phyloP scores from a whole-genome alignment of 2,888 invertebrate genomes.

The Exocentrus adspersus region DNA sequence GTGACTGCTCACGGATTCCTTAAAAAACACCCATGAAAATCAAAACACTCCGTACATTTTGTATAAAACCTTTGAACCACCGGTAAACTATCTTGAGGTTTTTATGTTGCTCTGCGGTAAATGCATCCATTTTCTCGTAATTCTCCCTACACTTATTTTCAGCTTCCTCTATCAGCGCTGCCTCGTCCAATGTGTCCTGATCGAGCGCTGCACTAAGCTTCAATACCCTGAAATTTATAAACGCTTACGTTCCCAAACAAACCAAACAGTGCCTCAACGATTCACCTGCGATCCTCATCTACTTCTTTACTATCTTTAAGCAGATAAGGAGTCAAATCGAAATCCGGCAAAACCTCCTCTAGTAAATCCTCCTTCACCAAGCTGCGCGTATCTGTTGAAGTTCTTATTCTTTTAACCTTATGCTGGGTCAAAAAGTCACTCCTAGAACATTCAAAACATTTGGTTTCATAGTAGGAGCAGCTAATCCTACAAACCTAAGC shows the following conservation, averaged over 20 bases:
- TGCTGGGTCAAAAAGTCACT: slow-evolving; percentile 24
- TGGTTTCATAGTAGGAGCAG: background rate
- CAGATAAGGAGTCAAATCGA: slow-evolving; percentile 25
- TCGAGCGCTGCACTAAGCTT: background rate
- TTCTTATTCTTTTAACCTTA: too few relatives aligned
- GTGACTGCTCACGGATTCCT: too few relatives aligned
- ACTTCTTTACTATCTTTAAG: background rate
- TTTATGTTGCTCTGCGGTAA: background rate
- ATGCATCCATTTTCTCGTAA: background rate
- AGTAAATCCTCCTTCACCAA: slow-evolving; percentile 28
- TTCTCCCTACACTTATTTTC: background rate
- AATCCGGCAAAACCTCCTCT: slow-evolving; percentile 24
- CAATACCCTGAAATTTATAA: background rate
- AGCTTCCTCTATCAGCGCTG: background rate
- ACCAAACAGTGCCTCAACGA: background rate
- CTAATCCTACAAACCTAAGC: too few relatives aligned
- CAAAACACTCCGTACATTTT: too few relatives aligned
- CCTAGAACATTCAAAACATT: slow-evolving; percentile 21
- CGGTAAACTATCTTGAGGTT: background rate
- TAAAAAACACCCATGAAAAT: too few relatives aligned
- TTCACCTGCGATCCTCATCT: background rate
- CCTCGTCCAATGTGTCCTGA: background rate
- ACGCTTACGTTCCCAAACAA: too few relatives aligned
- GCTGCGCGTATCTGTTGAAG: slow-evolving; percentile 25
- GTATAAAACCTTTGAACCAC: background rate